Evolutionary conservation across 2,113 vertebrate genomes (phyloP).

Genomic region (Tragelaphus buxtoni): DNA sequence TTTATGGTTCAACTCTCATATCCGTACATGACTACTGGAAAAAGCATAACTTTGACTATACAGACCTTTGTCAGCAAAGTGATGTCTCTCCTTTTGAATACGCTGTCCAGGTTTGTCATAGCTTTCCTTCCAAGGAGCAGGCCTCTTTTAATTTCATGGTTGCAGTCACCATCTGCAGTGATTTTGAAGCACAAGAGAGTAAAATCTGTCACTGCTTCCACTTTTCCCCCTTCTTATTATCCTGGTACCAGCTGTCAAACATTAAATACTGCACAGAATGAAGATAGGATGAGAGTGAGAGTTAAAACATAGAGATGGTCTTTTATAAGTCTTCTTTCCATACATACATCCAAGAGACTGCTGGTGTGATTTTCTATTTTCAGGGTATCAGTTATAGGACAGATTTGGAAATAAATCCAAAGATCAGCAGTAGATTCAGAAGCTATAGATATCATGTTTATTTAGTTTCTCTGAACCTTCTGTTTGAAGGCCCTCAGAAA

Average conservation of each 20-base stretch:
- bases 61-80: neutral
- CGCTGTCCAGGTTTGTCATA: neutral
- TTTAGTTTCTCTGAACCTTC: neutral
- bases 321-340: neutral
- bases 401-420: slow-evolving; percentile 8
- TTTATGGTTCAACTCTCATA: neutral
- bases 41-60: neutral
- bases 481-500: neutral
- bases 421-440: neutral
- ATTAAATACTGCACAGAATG: neutral
- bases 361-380: neutral
- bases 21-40: neutral
- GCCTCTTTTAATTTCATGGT: neutral
- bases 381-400: neutral
- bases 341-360: neutral
- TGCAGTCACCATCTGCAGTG: neutral
- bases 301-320: neutral
- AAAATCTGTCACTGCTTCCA: neutral
- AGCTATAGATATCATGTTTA: neutral
- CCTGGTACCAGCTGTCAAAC: neutral
- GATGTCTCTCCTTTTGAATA: neutral
- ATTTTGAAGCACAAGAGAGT: neutral
- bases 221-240: neutral
- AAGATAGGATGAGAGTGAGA: neutral
- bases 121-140: neutral